Evolutionary conservation across 2,797 vertebrate genomes (phyloP).

Genomic region (Sebastes hubbsi): DNA sequence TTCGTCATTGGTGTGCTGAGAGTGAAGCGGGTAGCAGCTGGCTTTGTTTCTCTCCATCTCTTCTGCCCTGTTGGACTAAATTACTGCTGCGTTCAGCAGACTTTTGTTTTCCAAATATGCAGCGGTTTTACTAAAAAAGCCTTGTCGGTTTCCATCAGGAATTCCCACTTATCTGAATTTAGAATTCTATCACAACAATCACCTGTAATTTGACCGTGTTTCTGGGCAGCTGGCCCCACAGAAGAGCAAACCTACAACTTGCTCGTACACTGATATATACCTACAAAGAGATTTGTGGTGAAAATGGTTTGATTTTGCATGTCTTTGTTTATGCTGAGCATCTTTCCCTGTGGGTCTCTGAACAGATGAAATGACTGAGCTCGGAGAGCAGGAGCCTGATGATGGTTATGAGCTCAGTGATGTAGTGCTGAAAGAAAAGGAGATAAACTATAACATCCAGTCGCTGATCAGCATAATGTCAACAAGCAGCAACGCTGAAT

Average conservation of each 20-base stretch:
- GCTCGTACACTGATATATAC: not conserved
- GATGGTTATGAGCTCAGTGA: not conserved
- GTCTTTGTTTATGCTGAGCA: conserved; percentile 2
- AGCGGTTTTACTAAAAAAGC: not conserved
- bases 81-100: conserved; percentile 13
- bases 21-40: conserved; percentile 28
- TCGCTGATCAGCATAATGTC: not conserved
- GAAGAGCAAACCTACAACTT: not conserved
- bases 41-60: conserved; percentile 31
- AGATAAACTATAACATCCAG: not conserved
- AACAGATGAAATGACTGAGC: conserved; percentile 11
- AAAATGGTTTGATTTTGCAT: not conserved
- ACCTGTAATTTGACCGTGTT: conserved; percentile 7
- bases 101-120: conserved; percentile 5
- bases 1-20: conserved; percentile 6
- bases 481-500: not conserved
- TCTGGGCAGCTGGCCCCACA: not conserved
- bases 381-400: not conserved
- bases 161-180: not conserved
- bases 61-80: conserved; percentile 22
- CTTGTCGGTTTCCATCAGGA: not conserved
- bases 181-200: not conserved
- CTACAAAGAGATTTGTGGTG: not conserved
- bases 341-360: not conserved
- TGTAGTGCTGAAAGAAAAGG: not conserved